These are phyloP conservation scores for Cotesia congregata DNA, from an alignment of 2,888 invertebrate genomes.

Conservation along the genomic window DNA sequence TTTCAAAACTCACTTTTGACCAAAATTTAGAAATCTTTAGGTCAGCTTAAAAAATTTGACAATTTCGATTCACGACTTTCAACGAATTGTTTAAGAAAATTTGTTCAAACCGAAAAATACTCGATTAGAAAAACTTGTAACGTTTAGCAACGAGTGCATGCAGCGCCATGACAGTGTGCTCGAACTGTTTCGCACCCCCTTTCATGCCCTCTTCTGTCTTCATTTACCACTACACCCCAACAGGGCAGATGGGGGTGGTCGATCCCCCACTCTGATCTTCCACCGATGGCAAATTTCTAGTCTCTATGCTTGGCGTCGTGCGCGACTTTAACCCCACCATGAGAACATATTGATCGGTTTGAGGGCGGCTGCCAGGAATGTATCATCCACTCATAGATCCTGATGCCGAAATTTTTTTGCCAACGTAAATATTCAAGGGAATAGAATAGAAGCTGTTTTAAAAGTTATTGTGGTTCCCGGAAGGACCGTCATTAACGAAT, in stretches of 20 bases:
- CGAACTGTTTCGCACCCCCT: constrained; percentile 46
- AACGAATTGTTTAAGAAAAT: not conserved
- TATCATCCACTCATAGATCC: constrained; percentile 54
- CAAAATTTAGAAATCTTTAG: too few species aligned
- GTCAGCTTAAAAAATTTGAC: too few species aligned
- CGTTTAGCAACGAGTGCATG: constrained; percentile 63
- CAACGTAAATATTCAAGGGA: not conserved
- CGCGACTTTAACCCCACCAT: constrained; percentile 60
- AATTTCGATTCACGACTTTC: too few species aligned
- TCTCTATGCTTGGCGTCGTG: constrained; percentile 43
- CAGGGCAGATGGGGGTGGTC: constrained; percentile 20
- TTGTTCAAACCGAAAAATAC: constrained; percentile 10
- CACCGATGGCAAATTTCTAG: constrained; percentile 23
- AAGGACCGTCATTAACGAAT: too few species aligned
- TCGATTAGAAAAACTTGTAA: constrained; percentile 52
- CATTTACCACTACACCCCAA: not conserved
- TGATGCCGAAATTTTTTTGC: constrained; percentile 15
- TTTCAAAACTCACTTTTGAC: too few species aligned
- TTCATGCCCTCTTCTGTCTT: not conserved
- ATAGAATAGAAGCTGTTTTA: too few species aligned
- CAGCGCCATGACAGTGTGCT: constrained; percentile 67
- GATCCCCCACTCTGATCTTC: constrained; percentile 20
- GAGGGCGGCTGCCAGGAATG: constrained; percentile 69
- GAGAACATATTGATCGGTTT: constrained; percentile 69
- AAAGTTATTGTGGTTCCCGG: too few species aligned